Evolutionary conservation across 2,888 invertebrate species (phyloP).

Genomic region (Dicyrtomina minuta): DNA sequence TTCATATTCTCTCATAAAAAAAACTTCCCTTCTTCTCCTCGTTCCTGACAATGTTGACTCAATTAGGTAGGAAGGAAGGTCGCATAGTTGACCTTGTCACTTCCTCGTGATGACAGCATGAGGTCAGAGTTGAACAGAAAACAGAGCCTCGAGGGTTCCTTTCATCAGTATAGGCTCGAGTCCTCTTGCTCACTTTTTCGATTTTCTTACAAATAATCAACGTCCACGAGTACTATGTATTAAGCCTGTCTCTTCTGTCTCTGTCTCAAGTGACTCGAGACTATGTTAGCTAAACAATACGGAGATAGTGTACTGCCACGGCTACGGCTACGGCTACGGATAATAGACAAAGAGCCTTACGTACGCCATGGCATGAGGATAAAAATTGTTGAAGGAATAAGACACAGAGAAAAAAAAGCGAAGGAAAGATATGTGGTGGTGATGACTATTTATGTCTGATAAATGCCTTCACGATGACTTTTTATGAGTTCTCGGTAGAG

Average conservation of each 20-base stretch:
- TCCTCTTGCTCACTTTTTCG: not conserved
- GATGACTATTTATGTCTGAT: slow-evolving; percentile 36
- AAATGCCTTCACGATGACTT: not conserved
- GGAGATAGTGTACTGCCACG: too few relatives aligned
- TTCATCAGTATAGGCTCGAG: too few relatives aligned
- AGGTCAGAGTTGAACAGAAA: slow-evolving; percentile 51
- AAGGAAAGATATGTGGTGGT: slow-evolving; percentile 8
- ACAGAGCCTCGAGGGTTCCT: slow-evolving; percentile 41
- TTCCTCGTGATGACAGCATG: slow-evolving; percentile 50
- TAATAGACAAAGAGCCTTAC: too few relatives aligned
- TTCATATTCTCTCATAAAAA: too few relatives aligned
- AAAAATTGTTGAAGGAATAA: slow-evolving; percentile 6
- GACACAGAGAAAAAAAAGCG: not conserved
- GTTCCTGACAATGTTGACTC: slow-evolving; percentile 31
- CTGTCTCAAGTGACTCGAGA: not conserved
- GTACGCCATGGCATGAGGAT: too few relatives aligned
- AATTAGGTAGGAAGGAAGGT: slow-evolving; percentile 46
- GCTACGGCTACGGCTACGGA: too few relatives aligned
- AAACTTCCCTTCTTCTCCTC: too few relatives aligned
- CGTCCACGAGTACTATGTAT: not conserved
- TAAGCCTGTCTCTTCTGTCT: not conserved
- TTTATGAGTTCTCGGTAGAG: slow-evolving; percentile 3
- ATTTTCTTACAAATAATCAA: not conserved
- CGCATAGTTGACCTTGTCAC: slow-evolving; percentile 52
- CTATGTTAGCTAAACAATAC: too few relatives aligned